phyloP scores from a whole-genome alignment of 30 jellyfish, hydroid and myxozoan genomes.

The Nemopilema nomurai region DNA sequence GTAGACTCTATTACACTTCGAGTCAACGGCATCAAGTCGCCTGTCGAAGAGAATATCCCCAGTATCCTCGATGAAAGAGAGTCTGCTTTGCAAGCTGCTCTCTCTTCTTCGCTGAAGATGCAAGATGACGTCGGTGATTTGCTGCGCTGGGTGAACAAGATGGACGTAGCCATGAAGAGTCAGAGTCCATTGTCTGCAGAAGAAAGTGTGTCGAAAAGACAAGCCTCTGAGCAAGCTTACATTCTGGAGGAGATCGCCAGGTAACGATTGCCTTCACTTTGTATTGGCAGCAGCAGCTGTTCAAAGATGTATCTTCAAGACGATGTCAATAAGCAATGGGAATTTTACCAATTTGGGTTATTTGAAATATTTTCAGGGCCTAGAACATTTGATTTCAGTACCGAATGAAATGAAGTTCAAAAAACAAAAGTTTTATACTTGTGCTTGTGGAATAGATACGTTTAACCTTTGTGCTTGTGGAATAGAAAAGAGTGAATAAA shows the following conservation, averaged over 20 bases:
- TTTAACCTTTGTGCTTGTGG: too few species aligned
- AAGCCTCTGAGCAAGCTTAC: constrained; percentile 69
- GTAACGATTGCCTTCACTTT: too few species aligned
- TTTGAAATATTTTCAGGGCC: too few species aligned
- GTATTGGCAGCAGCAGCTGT: too few species aligned
- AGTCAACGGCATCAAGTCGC: constrained; percentile 44
- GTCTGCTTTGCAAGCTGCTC: constrained; percentile 50
- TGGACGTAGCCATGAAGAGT: constrained; percentile 70
- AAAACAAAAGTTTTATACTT: too few species aligned
- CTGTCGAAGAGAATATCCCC: constrained; percentile 79
- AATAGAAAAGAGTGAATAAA: too few species aligned
- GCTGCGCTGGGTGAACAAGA: constrained; percentile 82
- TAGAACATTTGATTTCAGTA: too few species aligned
- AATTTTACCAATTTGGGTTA: too few species aligned
- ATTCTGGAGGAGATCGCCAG: constrained; percentile 70
- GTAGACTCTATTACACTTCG: constrained; percentile 54
- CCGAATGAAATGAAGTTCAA: too few species aligned
- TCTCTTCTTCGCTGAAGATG: constrained; percentile 68
- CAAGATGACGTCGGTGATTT: constrained; percentile 80
- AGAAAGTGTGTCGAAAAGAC: constrained; percentile 68
- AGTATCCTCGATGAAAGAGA: constrained; percentile 63
- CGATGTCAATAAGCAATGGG: too few species aligned
- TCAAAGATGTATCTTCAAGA: too few species aligned
- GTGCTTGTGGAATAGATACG: too few species aligned
- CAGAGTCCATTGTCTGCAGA: constrained; percentile 97